A percentile compares a stretch with the other conserved stretches of the same genome.
Evolutionary conservation across 30 jellyfish, hydroid and myxozoan species (phyloP).

Genomic region (Sanderia malayensis): DNA sequence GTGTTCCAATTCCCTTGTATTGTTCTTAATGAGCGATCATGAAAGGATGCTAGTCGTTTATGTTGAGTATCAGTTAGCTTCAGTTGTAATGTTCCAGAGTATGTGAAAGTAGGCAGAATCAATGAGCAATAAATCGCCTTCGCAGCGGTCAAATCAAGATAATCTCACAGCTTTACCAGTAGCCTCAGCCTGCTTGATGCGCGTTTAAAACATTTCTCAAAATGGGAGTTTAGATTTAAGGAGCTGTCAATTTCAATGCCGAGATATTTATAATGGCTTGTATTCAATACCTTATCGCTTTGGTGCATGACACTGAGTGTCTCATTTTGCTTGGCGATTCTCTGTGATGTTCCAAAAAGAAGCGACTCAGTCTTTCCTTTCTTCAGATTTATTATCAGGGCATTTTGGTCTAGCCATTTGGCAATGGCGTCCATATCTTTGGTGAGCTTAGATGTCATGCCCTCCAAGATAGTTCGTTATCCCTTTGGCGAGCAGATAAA

Average conservation of each 20-base stretch:
- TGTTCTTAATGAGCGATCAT: too few species aligned
- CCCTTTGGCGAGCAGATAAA: slow-evolving; percentile 29
- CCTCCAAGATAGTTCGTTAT: slow-evolving; percentile 3
- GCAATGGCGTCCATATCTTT: slow-evolving; percentile 58
- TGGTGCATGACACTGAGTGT: background rate
- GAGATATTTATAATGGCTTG: background rate
- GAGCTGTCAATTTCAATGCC: slow-evolving; percentile 1
- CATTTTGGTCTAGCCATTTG: slow-evolving; percentile 49
- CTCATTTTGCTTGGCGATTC: slow-evolving; percentile 23
- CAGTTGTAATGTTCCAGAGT: too few species aligned
- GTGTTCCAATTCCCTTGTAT: too few species aligned
- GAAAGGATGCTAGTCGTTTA: too few species aligned
- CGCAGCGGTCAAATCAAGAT: too few species aligned
- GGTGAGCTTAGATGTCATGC: slow-evolving; percentile 41
- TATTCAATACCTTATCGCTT: background rate
- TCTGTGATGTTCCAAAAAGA: slow-evolving; percentile 11
- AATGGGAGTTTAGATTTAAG: background rate
- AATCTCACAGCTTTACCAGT: too few species aligned
- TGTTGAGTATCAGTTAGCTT: too few species aligned
- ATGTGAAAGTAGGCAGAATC: too few species aligned
- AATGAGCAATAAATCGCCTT: too few species aligned
- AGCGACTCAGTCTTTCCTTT: slow-evolving; percentile 22
- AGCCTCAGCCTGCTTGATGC: background rate
- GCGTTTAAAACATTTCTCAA: slow-evolving; percentile 1
- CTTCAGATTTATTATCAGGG: slow-evolving; percentile 34